Percentiles rank a stretch among this genome's conserved stretches.
Evolutionary conservation across 1,140 invertebrate genomes (phyloP).

Genomic region (Zaprionus ghesquierei): DNA sequence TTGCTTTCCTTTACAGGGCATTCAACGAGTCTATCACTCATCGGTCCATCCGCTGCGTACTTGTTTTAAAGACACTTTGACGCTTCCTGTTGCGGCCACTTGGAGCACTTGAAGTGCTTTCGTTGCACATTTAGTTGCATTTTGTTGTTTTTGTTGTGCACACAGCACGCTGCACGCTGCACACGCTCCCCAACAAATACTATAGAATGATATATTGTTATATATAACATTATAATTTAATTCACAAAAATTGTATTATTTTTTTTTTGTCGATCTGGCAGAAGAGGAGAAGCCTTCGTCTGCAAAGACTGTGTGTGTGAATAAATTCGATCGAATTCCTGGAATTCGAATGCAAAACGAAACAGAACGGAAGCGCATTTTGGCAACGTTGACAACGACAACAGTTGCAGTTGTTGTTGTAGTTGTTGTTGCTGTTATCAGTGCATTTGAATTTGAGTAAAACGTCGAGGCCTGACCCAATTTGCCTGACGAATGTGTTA

Average conservation of each 20-base stretch:
- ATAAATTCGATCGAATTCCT: constrained; percentile 66
- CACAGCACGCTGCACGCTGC: constrained; percentile 55
- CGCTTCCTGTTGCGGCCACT: constrained; percentile 41
- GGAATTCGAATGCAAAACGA: constrained; percentile 58
- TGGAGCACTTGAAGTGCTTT: constrained; percentile 52
- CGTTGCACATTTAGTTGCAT: constrained; percentile 66
- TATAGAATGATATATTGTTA: constrained; percentile 5
- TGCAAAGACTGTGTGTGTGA: constrained; percentile 68
- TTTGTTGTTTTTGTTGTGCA: constrained; percentile 50
- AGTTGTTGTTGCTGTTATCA: constrained; percentile 21
- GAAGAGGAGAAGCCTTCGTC: constrained; percentile 27
- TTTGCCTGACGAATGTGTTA: constrained; percentile 38
- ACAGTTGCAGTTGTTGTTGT: constrained; percentile 30
- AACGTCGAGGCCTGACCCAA: constrained; percentile 39
- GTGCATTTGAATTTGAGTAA: constrained; percentile 38
- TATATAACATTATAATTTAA: constrained; percentile 30
- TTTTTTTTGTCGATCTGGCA: constrained; percentile 52
- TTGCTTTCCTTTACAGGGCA: not conserved
- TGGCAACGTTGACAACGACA: constrained; percentile 47
- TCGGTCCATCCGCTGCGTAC: not conserved
- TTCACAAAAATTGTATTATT: constrained; percentile 48
- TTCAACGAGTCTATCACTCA: not conserved
- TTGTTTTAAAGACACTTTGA: constrained; percentile 48
- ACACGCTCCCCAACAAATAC: constrained; percentile 35
- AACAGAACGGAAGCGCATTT: constrained; percentile 70